Percentiles rank a stretch among this genome's conserved stretches.
Conservation (phyloP, 2,888 invertebrate genomes). For the Antheraea yamamai region DNA sequence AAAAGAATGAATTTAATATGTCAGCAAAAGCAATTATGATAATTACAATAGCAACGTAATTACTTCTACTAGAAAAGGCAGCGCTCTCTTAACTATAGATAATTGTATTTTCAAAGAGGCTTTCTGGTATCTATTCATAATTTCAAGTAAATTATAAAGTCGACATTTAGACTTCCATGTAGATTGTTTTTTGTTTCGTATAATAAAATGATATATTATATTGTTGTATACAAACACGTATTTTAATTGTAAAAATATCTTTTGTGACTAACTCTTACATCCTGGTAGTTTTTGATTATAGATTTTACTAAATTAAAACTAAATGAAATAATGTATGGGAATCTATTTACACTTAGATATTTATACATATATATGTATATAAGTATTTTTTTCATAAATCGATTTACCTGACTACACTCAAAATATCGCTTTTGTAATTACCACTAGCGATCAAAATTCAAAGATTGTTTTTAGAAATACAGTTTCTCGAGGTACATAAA, state of each 20-base stretch:
- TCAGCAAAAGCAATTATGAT: conserved; percentile 74
- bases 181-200: not conserved
- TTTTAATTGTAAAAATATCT: not conserved
- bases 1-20: conserved; percentile 69
- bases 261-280: not conserved
- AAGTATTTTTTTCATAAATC: no score
- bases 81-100: conserved; percentile 60
- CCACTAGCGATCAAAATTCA: no score
- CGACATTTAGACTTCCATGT: not conserved
- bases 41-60: conserved; percentile 73
- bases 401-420: no score
- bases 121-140: conserved; percentile 56
- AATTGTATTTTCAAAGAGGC: conserved; percentile 73
- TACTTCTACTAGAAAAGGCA: conserved; percentile 67
- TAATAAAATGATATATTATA: not conserved
- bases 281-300: no score
- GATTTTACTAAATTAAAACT: no score
- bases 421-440: no score
- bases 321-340: no score
- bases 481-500: no score
- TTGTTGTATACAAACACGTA: not conserved
- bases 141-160: conserved; percentile 50
- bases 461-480: no score
- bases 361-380: no score
- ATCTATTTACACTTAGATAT: no score